Percentiles rank a stretch among this genome's conserved stretches.
These are phyloP conservation scores for Macroramphosus scolopax DNA, from an alignment of 2,797 vertebrate genomes.

Conservation along the genomic window DNA sequence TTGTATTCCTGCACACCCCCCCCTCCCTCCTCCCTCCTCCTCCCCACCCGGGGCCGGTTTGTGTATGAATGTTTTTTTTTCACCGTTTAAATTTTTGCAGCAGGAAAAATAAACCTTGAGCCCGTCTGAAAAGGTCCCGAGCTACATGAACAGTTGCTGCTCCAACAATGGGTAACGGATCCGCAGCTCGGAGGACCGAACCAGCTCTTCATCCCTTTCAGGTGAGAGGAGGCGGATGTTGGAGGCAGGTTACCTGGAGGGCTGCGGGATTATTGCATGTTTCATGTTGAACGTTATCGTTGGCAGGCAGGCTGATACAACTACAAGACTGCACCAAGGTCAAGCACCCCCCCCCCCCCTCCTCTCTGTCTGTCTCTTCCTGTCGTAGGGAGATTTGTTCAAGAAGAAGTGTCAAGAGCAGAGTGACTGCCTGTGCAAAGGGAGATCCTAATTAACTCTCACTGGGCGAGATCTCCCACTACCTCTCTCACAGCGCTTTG, in stretches of 20 bases:
- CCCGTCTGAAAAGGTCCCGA: conserved; percentile 31
- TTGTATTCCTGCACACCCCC: conserved; percentile 33
- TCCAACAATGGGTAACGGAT: conserved; percentile 47
- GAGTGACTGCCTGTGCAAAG: conserved; percentile 64
- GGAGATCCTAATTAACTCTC: conserved; percentile 74
- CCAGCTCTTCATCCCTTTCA: conserved; percentile 29
- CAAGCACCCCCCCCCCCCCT: conserved; percentile 36
- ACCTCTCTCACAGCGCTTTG: conserved; percentile 33
- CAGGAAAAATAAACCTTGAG: conserved; percentile 25
- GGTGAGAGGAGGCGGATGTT: conserved; percentile 31
- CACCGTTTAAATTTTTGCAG: conserved; percentile 29
- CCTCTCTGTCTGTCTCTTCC: conserved; percentile 26
- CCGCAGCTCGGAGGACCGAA: conserved; percentile 35
- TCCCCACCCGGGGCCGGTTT: conserved; percentile 36
- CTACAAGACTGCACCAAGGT: conserved; percentile 68
- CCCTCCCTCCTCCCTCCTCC: conserved; percentile 36
- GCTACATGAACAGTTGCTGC: conserved; percentile 30
- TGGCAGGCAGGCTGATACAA: conserved; percentile 51
- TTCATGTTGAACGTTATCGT: conserved; percentile 59
- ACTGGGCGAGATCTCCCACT: conserved; percentile 59
- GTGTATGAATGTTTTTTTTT: conserved; percentile 45
- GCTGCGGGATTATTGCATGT: conserved; percentile 50
- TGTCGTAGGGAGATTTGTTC: conserved; percentile 56
- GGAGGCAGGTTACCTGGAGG: conserved; percentile 39
- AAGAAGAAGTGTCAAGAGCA: conserved; percentile 70